Evolutionary conservation across 1,140 invertebrate species (phyloP), one percentile per base, ranked within the genome.

Genomic region (Drosophila pallidifrons): DNA sequence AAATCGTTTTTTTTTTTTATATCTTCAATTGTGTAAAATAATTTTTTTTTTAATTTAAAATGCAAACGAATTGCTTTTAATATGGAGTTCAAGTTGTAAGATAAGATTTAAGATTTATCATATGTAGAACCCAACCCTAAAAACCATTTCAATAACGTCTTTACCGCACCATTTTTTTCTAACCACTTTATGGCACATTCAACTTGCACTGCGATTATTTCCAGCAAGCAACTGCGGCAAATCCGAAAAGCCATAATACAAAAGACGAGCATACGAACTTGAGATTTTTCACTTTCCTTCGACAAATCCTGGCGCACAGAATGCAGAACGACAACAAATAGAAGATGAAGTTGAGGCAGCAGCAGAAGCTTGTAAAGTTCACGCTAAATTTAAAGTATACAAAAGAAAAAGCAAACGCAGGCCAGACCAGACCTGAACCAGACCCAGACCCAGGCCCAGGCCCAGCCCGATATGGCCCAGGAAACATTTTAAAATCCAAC

Each of bases 341-440:
- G 10, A 3, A 11, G 20, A 32, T 0, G 60, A 55, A 45, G 32
- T 52, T 11, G 63, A 66, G 46, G 20, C 32, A 10, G 43, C 46
- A 32, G 49, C 57, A 41, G 8, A 52, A 69, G 60, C 54, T 45
- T 52, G 46, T 10, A 81, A 78, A 79, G 82, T 87, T 86, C 58
- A 86, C 82, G 82, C 82, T 82, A 87, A 86, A 86, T 86, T 86
- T 87, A 72, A 87, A 65, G 60, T 73, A 51, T 30, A 85, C 82
- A 85, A 85, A 85, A 55, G 25, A 13, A 52, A 60, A 28, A 30
- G 16, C 35, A 6, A 60, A 11, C 69, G 45, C 54, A 61, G 11
- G 5, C 41, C 57, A 13, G n/a, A 16, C 3, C 11, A 46, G 11
- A 5, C 38, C 41, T 35, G n/a, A 25, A 38, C 4, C 32, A 35